Conservation (phyloP, 2,888 invertebrate genomes). For the Itoplectis maculator region DNA sequence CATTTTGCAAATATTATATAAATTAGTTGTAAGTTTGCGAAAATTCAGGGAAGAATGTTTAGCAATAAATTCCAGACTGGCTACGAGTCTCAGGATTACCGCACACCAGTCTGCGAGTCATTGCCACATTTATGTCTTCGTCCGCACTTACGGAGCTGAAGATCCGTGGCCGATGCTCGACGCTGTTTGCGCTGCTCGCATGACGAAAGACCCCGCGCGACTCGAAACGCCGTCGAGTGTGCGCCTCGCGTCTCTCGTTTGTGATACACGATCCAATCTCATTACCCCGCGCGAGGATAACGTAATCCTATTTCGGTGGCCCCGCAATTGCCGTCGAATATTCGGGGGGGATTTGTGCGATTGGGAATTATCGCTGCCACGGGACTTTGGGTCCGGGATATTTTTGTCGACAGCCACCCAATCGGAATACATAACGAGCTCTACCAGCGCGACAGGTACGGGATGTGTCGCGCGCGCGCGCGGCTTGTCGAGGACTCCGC, state of each 20-base stretch:
- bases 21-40: too few relatives aligned
- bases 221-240: not conserved
- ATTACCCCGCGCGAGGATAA: conserved; percentile 71
- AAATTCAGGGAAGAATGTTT: too few relatives aligned
- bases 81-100: too few relatives aligned
- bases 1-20: too few relatives aligned
- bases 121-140: too few relatives aligned
- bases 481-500: not conserved
- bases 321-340: conserved; percentile 58
- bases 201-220: not conserved
- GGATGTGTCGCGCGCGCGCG: not conserved
- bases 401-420: conserved; percentile 70
- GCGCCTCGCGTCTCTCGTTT: not conserved
- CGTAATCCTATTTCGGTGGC: conserved; percentile 75
- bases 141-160: too few relatives aligned
- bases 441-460: conserved; percentile 4
- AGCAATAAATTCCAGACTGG: too few relatives aligned
- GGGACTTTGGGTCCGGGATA: conserved; percentile 55
- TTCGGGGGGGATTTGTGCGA: conserved; percentile 52
- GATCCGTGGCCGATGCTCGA: conserved; percentile 29
- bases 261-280: conserved; percentile 72
- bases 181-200: conserved; percentile 5
- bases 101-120: too few relatives aligned
- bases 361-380: conserved; percentile 30
- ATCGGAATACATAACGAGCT: conserved; percentile 71